Evolutionary conservation across 2,797 vertebrate species (phyloP).

Genomic region (Microctenopoma stevenorrisi): DNA sequence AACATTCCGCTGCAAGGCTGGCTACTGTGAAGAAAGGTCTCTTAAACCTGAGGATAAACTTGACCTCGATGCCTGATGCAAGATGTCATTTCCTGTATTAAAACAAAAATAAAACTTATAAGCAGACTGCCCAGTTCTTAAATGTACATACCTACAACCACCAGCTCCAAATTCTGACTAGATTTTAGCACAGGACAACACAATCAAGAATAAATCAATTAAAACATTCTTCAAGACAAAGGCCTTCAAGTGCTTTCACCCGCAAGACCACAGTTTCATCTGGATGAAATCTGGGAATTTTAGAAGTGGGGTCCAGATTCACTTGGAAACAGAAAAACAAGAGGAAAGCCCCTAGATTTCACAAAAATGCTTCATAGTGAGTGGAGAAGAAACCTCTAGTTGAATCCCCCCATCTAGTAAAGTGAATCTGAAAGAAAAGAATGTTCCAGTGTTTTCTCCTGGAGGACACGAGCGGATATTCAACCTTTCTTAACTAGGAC

Average conservation of each 20-base stretch:
- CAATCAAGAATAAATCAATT: constrained; percentile 57
- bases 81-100: constrained; percentile 27
- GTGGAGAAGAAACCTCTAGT: constrained; percentile 19
- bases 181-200: constrained; percentile 57
- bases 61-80: constrained; percentile 8
- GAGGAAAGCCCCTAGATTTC: constrained; percentile 38
- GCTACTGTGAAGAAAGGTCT: neutral
- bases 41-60: constrained; percentile 15
- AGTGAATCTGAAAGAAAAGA: constrained; percentile 20
- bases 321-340: constrained; percentile 42
- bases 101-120: constrained; percentile 47
- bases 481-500: constrained; percentile 68
- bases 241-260: constrained; percentile 43
- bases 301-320: constrained; percentile 28
- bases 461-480: constrained; percentile 43
- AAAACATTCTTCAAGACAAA: constrained; percentile 61
- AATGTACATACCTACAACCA: constrained; percentile 40
- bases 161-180: constrained; percentile 20
- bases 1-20: constrained; percentile 22
- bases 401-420: constrained; percentile 14
- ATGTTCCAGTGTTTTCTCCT: constrained; percentile 41
- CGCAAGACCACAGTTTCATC: constrained; percentile 61
- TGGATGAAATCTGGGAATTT: constrained; percentile 61
- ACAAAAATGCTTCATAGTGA: constrained; percentile 12
- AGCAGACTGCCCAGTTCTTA: constrained; percentile 37